Percentiles rank a stretch among this genome's conserved stretches.
Conservation (phyloP, 2,888 invertebrate genomes). For the Diaperis boleti region DNA sequence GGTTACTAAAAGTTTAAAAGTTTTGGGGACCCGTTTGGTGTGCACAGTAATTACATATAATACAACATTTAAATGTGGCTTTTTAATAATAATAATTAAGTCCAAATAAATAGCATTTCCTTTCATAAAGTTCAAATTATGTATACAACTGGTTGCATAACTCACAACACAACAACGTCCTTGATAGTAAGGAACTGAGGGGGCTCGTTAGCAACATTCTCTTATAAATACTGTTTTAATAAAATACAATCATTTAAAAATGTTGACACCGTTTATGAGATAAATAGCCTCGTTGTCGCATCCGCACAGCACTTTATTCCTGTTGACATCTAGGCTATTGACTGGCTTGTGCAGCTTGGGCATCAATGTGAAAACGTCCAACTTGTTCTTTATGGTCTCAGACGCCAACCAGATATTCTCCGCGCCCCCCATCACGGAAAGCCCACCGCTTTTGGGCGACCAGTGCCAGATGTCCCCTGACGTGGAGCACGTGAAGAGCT, state of each 20-base stretch:
- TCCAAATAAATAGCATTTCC: too few species aligned
- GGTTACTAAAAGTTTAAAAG: too few species aligned
- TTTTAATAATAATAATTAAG: too few species aligned
- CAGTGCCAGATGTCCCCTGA: conserved; percentile 93
- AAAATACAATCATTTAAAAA: conserved; percentile 52
- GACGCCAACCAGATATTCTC: conserved; percentile 75
- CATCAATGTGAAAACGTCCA: conserved; percentile 81
- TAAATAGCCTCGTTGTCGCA: conserved; percentile 92
- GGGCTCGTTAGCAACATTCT: too few species aligned
- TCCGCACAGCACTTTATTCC: conserved; percentile 82
- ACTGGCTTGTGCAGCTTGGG: conserved; percentile 81
- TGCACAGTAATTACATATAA: too few species aligned
- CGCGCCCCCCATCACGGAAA: conserved; percentile 40
- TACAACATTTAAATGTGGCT: too few species aligned
- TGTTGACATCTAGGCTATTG: conserved; percentile 84
- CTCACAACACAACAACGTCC: too few species aligned
- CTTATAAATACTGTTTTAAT: too few species aligned
- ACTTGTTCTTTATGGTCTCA: conserved; percentile 76
- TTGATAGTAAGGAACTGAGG: too few species aligned
- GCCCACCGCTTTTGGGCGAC: conserved; percentile 72
- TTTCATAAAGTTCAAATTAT: too few species aligned
- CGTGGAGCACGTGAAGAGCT: conserved; percentile 83
- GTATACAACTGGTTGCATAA: too few species aligned
- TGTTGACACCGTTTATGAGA: conserved; percentile 75
- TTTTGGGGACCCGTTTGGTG: too few species aligned